phyloP scores from a whole-genome alignment of 2,888 invertebrate species.

The Diarsia mendica region DNA sequence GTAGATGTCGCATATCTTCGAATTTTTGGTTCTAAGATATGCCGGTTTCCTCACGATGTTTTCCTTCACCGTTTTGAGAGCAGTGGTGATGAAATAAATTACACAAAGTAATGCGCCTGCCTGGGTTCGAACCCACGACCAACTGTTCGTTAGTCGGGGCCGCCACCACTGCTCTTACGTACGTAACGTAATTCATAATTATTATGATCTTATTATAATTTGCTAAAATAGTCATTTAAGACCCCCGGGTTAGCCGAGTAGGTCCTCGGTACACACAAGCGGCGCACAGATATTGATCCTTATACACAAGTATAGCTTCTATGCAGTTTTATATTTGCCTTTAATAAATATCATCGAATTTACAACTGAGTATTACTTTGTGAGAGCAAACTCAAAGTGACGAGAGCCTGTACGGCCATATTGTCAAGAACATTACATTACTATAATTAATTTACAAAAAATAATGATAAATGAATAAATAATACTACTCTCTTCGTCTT shows the following conservation, averaged over 20 bases:
- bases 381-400: background rate
- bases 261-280: background rate
- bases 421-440: background rate
- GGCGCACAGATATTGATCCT: background rate
- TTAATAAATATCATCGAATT: background rate
- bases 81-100: too few species aligned
- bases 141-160: too few species aligned
- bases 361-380: background rate
- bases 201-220: too few species aligned
- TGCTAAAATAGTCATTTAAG: too few species aligned
- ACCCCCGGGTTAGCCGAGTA: background rate
- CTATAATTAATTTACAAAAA: background rate
- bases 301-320: background rate
- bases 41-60: too few species aligned
- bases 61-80: too few species aligned
- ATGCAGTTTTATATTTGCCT: background rate
- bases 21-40: too few species aligned
- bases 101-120: too few species aligned
- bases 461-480: constrained; percentile 28
- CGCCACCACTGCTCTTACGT: too few species aligned
- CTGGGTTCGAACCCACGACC: too few species aligned
- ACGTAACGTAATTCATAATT: too few species aligned
- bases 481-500: constrained; percentile 11
- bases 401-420: background rate
- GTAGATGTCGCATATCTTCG: too few species aligned